phyloP scores from a whole-genome alignment of 1,140 invertebrate species.

The Caenorhabditis latens region DNA sequence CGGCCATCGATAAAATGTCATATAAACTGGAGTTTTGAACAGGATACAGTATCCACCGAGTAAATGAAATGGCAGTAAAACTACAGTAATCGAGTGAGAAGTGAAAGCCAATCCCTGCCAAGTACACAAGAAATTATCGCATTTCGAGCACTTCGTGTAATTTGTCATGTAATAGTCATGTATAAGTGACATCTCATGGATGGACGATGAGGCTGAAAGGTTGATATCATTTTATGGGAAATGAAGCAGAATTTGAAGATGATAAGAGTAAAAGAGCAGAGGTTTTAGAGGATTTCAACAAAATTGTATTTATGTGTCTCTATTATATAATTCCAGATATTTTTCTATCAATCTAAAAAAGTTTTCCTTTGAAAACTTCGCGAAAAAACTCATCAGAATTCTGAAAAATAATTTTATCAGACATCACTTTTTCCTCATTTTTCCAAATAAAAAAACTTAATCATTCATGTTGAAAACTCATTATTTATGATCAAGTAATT shows the following conservation, averaged over 20 bases:
- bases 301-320: too few species aligned
- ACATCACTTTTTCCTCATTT: constrained; percentile 5
- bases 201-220: neutral
- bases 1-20: constrained; percentile 41
- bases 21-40: constrained; percentile 20
- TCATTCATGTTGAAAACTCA: constrained; percentile 3
- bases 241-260: too few species aligned
- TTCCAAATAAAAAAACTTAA: neutral
- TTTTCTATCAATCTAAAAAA: too few species aligned
- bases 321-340: too few species aligned
- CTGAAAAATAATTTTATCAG: neutral
- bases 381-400: too few species aligned
- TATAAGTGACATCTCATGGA: neutral
- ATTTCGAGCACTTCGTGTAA: constrained; percentile 6
- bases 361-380: too few species aligned
- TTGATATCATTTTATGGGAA: too few species aligned
- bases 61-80: constrained; percentile 10
- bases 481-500: too few species aligned
- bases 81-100: constrained; percentile 24
- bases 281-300: too few species aligned
- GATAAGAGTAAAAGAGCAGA: too few species aligned
- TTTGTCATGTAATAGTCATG: constrained; percentile 13
- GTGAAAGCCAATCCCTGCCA: neutral
- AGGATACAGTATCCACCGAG: constrained; percentile 32
- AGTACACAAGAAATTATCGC: constrained; percentile 4